A percentile compares a stretch with the other conserved stretches of the same genome.
Evolutionary conservation across 2,888 invertebrate species (phyloP).

Genomic region (Arrhopalites spinosus): DNA sequence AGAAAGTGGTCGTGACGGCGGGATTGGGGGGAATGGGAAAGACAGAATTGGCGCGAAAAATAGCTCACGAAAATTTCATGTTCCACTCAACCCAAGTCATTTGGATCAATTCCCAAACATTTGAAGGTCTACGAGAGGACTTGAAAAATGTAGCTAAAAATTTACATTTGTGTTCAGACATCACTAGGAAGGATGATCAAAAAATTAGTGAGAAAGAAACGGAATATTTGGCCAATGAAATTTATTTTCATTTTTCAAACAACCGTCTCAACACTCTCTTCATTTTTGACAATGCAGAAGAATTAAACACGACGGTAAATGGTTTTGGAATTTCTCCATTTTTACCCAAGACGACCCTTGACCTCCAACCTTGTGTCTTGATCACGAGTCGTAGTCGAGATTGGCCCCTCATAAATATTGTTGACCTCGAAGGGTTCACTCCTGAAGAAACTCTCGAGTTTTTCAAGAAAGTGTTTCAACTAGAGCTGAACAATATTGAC

Average conservation of each 20-base stretch:
- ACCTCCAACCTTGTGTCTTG: neutral
- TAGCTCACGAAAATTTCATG: neutral
- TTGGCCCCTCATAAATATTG: neutral
- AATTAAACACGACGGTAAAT: neutral
- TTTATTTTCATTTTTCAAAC: neutral
- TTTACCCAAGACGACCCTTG: neutral
- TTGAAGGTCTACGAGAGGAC: neutral
- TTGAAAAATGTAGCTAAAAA: neutral
- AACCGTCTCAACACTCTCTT: neutral
- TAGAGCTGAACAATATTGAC: neutral
- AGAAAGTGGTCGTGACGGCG: neutral
- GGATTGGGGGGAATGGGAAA: neutral
- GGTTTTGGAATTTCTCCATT: neutral
- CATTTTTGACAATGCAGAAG: neutral
- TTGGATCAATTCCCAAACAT: neutral
- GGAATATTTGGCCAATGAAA: neutral
- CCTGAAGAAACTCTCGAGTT: neutral
- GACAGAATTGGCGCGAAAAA: neutral
- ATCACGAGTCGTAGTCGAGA: neutral
- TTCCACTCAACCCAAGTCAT: neutral
- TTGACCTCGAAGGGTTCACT: neutral
- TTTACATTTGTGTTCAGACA: neutral
- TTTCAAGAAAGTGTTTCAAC: neutral
- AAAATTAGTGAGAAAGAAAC: no score
- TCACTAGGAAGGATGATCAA: neutral